phyloP scores from a whole-genome alignment of 1,140 invertebrate species.

The Drosophila busckii region DNA sequence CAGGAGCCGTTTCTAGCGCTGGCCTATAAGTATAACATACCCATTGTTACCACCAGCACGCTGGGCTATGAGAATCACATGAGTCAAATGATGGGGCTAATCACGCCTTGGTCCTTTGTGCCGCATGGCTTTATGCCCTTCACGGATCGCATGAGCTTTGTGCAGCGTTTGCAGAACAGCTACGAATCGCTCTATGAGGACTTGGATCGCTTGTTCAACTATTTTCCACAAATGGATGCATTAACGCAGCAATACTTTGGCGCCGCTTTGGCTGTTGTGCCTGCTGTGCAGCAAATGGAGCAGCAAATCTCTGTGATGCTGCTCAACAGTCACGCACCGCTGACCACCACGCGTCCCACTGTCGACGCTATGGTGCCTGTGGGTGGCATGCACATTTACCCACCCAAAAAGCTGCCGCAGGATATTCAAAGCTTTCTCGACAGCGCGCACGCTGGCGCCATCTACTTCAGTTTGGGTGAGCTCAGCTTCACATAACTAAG shows the following conservation, averaged over 20 bases:
- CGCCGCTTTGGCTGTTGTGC: slow-evolving; percentile 68
- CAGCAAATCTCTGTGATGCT: slow-evolving; percentile 79
- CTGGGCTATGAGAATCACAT: slow-evolving; percentile 72
- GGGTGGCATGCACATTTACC: slow-evolving; percentile 77
- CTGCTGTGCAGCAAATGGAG: slow-evolving; percentile 79
- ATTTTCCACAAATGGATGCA: slow-evolving; percentile 76
- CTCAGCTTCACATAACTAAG: not conserved
- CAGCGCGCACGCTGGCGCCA: slow-evolving; percentile 80
- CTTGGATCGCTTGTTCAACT: slow-evolving; percentile 41
- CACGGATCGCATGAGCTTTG: slow-evolving; percentile 76
- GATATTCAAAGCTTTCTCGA: slow-evolving; percentile 79
- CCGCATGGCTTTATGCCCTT: slow-evolving; percentile 64
- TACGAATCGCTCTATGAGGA: slow-evolving; percentile 54
- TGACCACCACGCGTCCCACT: slow-evolving; percentile 60
- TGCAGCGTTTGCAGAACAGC: slow-evolving; percentile 72
- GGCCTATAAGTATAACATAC: slow-evolving; percentile 72
- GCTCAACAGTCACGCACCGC: slow-evolving; percentile 72
- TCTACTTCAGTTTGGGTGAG: slow-evolving; percentile 82
- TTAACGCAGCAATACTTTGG: slow-evolving; percentile 66
- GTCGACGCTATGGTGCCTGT: slow-evolving; percentile 65
- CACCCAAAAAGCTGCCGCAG: slow-evolving; percentile 66
- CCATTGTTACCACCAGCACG: slow-evolving; percentile 67
- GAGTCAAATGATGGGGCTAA: slow-evolving; percentile 73
- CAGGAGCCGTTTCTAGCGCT: slow-evolving; percentile 77
- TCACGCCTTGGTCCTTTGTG: slow-evolving; percentile 71